phyloP scores from a whole-genome alignment of 1,140 invertebrate genomes.

The Spodoptera frugiperda region DNA sequence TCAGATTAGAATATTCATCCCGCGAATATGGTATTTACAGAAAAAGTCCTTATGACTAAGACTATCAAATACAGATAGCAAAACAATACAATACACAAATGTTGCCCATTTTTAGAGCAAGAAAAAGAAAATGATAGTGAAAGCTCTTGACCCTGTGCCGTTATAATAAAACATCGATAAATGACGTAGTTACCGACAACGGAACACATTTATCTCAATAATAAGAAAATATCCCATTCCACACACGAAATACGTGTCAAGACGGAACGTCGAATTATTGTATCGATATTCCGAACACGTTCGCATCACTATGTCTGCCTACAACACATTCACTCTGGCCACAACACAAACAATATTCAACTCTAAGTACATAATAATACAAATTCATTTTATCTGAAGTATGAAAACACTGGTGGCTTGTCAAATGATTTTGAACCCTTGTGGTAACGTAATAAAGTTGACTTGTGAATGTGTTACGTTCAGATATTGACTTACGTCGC shows the following conservation, averaged over 20 bases:
- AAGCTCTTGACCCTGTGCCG: neutral
- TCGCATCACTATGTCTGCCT: slow-evolving; percentile 58
- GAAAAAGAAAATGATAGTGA: neutral
- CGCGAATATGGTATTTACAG: too few relatives aligned
- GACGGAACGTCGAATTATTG: slow-evolving; percentile 52
- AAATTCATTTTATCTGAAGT: slow-evolving; percentile 14
- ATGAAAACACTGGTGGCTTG: neutral
- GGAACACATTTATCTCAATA: slow-evolving; percentile 29
- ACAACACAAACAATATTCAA: slow-evolving; percentile 46
- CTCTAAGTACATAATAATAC: slow-evolving; percentile 34
- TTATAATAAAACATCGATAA: neutral
- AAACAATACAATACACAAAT: too few relatives aligned
- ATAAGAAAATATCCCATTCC: slow-evolving; percentile 53
- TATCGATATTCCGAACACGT: slow-evolving; percentile 67
- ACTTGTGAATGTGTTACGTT: neutral
- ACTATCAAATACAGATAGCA: too few relatives aligned
- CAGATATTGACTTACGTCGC: slow-evolving; percentile 44
- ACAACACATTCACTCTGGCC: slow-evolving; percentile 30
- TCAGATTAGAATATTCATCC: too few relatives aligned
- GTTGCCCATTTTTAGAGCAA: too few relatives aligned
- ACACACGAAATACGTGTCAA: slow-evolving; percentile 65
- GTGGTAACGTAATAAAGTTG: neutral
- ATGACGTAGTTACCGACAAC: neutral
- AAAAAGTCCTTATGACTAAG: too few relatives aligned
- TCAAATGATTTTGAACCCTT: slow-evolving; percentile 50